These are phyloP conservation scores for Timandra comae DNA, from an alignment of 2,888 invertebrate species.

Conservation along the genomic window DNA sequence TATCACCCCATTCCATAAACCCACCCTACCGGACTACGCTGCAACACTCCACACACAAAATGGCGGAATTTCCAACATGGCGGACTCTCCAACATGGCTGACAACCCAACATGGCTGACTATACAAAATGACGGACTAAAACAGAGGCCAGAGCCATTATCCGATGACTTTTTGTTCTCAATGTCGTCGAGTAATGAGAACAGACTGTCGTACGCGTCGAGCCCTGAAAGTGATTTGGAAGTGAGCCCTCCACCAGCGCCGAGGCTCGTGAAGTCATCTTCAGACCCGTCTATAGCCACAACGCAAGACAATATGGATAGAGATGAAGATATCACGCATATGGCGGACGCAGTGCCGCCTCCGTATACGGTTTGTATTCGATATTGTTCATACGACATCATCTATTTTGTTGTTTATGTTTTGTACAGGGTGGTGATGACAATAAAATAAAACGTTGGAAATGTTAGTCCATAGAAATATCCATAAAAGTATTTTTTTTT, in stretches of 20 bases:
- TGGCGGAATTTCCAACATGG: slow-evolving; percentile 39
- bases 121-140: slow-evolving; percentile 1
- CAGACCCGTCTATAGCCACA: slow-evolving; percentile 95
- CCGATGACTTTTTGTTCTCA: slow-evolving; percentile 99
- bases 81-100: slow-evolving; percentile 34
- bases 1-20: slow-evolving; percentile 74
- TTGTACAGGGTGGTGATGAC: too few relatives aligned
- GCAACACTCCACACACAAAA: slow-evolving; percentile 36
- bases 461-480: too few relatives aligned
- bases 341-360: slow-evolving; percentile 85
- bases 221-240: slow-evolving; percentile 94
- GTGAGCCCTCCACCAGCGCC: slow-evolving; percentile 88
- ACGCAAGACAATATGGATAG: slow-evolving; percentile 90
- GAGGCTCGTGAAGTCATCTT: slow-evolving; percentile 87
- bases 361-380: slow-evolving; percentile 86
- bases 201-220: slow-evolving; percentile 95
- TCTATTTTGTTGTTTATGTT: too few relatives aligned
- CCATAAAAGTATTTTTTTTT: too few relatives aligned
- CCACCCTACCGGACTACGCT: slow-evolving; percentile 63
- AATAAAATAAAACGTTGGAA: too few relatives aligned
- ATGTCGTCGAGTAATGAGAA: slow-evolving; percentile 89
- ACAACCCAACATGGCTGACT: slow-evolving; percentile 39
- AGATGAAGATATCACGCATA: slow-evolving; percentile 73
- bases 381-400: too few relatives aligned
- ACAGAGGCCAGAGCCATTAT: slow-evolving; percentile 96